Evolutionary conservation across 2,888 invertebrate species (phyloP).

Genomic region (Standfussiana lucernea): DNA sequence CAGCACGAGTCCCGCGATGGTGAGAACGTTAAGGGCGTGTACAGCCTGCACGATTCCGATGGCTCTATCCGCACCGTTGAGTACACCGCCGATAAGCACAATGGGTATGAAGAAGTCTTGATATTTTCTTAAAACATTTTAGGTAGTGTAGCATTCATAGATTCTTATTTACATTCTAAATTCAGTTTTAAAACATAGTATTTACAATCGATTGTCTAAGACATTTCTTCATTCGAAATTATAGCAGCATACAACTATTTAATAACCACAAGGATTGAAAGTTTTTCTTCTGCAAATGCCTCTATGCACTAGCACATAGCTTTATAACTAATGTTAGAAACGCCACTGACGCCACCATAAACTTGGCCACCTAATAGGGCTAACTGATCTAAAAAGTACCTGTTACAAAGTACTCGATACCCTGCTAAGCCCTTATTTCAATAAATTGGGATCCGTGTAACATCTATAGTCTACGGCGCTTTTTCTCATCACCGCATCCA

Average conservation of each 20-base stretch:
- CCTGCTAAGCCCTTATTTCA: background rate
- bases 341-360: background rate
- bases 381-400: background rate
- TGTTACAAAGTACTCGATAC: background rate
- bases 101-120: conserved; percentile 79
- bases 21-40: conserved; percentile 90
- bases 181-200: background rate
- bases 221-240: background rate
- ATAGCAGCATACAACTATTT: background rate
- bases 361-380: background rate
- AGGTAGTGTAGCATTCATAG: conserved; percentile 18
- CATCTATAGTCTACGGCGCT: background rate
- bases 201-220: background rate
- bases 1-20: conserved; percentile 90
- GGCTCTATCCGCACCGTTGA: conserved; percentile 90
- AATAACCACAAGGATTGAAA: background rate
- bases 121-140: conserved; percentile 32
- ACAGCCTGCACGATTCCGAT: conserved; percentile 90
- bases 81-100: conserved; percentile 88
- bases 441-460: background rate
- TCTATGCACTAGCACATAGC: too few relatives aligned
- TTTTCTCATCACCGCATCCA: background rate
- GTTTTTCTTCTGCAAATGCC: background rate
- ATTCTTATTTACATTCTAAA: background rate
- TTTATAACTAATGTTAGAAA: background rate